Evolutionary conservation across 2,888 invertebrate genomes (phyloP).

Genomic region (Dione vanillae): DNA sequence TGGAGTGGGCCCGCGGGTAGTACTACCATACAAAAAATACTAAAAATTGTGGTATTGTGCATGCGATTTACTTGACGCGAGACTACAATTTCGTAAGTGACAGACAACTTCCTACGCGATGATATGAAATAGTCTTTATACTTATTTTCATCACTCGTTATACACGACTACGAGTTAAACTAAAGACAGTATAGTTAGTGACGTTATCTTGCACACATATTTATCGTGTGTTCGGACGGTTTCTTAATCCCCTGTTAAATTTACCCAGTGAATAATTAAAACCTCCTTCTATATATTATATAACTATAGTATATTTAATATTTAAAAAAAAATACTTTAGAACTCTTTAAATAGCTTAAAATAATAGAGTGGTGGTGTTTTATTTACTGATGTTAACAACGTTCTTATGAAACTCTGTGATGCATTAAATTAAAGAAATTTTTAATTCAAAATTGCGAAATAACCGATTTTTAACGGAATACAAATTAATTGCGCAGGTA

Average conservation of each 20-base stretch:
- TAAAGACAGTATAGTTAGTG: constrained; percentile 53
- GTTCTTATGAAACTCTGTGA: neutral
- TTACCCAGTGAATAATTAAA: neutral
- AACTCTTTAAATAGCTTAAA: neutral
- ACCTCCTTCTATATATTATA: too few relatives aligned
- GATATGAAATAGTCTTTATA: constrained; percentile 33
- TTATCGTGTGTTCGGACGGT: constrained; percentile 21
- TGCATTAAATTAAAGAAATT: neutral
- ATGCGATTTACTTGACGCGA: too few relatives aligned
- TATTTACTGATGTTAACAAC: neutral
- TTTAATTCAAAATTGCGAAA: neutral
- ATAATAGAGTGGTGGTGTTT: neutral
- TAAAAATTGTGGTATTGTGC: neutral
- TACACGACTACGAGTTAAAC: constrained; percentile 26
- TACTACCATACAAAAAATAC: neutral
- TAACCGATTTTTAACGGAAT: neutral
- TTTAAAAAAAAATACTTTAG: too few relatives aligned
- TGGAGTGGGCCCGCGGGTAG: too few relatives aligned
- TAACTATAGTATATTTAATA: neutral
- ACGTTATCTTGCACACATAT: constrained; percentile 53
- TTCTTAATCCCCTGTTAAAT: constrained; percentile 8
- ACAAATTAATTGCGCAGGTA: neutral
- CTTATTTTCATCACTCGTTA: constrained; percentile 8
- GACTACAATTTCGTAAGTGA: constrained; percentile 1
- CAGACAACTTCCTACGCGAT: constrained; percentile 26